These are phyloP conservation scores for Poicephalus meyeri DNA, from an alignment of 2,113 vertebrate genomes.

Conservation along the genomic window DNA sequence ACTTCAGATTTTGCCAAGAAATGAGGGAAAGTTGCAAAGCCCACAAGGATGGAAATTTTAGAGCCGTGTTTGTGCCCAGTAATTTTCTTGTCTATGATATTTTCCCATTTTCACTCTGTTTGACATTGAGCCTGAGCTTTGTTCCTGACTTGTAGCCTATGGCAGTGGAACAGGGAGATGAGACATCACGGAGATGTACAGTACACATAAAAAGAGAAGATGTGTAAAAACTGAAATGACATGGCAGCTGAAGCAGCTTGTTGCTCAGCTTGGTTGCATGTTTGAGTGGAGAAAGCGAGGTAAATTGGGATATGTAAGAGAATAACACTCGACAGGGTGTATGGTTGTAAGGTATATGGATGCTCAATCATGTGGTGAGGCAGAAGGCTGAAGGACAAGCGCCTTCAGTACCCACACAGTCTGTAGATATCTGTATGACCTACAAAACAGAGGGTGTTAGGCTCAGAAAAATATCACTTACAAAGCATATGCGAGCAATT, in stretches of 20 bases:
- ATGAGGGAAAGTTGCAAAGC: not conserved
- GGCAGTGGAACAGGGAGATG: conserved; percentile 66
- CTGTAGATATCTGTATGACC: conserved; percentile 52
- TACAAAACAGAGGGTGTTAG: conserved; percentile 49
- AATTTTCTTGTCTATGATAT: conserved; percentile 54
- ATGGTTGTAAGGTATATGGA: conserved; percentile 62
- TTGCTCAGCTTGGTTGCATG: conserved; percentile 71
- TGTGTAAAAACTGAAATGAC: conserved; percentile 77
- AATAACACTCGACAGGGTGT: conserved; percentile 76
- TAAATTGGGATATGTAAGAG: conserved; percentile 74
- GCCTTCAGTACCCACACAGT: conserved; percentile 60
- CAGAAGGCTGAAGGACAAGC: conserved; percentile 76
- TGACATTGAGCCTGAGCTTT: conserved; percentile 64
- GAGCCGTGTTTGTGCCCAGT: conserved; percentile 44
- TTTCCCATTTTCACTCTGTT: conserved; percentile 58
- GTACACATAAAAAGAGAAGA: conserved; percentile 67
- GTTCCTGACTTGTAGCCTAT: conserved; percentile 72
- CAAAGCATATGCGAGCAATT: not conserved
- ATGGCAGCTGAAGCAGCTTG: conserved; percentile 75
- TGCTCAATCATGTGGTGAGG: conserved; percentile 67
- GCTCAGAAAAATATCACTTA: conserved; percentile 6
- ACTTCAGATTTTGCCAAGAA: not conserved
- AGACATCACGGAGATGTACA: conserved; percentile 61
- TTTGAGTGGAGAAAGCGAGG: conserved; percentile 69
- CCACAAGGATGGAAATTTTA: conserved; percentile 31